Evolutionary conservation across 1,140 invertebrate genomes (phyloP), one percentile per base, ranked within the genome.

Genomic region (Bombus vancouverensis): DNA sequence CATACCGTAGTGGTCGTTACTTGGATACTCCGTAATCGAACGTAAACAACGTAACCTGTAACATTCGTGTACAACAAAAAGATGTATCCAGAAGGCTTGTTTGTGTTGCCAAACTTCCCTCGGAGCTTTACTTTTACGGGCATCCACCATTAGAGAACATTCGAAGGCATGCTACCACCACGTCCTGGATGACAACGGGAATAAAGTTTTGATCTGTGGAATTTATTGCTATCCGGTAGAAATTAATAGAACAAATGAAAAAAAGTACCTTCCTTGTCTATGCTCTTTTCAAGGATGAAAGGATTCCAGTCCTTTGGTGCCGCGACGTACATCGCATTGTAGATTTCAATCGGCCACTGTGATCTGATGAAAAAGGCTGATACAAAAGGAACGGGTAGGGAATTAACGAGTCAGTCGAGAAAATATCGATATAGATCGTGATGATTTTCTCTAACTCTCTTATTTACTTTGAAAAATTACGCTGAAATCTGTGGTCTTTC

Each of bases 271-370:
- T 18, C 22, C 39, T 53, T 53, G 18, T 25, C 37, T 68, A 57
- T 77, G 37, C 47, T 84, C 65, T 71, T 59, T 71, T 59, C 75
- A 79, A 77, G 82, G 65, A 83, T 83, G 74, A 77, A 77, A 83
- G 73, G 65, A 84, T 84, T 71, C 65, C 22, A 39, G 75, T 70
- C n/a, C 44, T 83, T 83, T 68, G 73, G 62, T 32, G 25, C 25
- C 22, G 25, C 47, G 34, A 62, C 62, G 81, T 44, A 32, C 28
- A 59, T 15, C 18, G 44, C 75, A 78, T 77, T 70, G 47, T 84
- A 44, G 13, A 78, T 70, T 84, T 59, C 62, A 78, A 83, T 83
- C 59, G 59, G 28, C 66, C 81, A 76, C 57, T 42, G 34, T 68
- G 32, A 83, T 83, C 42, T 65, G 75, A 70, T 78, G 65, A 66